A percentile compares a stretch with the other conserved stretches of the same genome.
These are phyloP conservation scores for Ridgeia piscesae DNA, from an alignment of 1,140 invertebrate genomes.

Conservation along the genomic window DNA sequence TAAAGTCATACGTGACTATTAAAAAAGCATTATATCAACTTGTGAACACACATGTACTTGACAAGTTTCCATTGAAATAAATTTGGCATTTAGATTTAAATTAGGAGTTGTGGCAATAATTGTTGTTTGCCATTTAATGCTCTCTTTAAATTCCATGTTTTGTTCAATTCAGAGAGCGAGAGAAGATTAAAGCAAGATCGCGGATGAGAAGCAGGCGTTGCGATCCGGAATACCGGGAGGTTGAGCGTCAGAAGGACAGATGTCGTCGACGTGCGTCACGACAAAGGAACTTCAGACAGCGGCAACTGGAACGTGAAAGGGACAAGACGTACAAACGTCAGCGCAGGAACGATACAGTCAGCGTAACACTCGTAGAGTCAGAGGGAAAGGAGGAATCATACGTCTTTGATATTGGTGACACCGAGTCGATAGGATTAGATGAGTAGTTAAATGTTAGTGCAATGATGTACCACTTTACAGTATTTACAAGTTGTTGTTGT, in stretches of 20 bases:
- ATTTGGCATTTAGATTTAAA: background rate
- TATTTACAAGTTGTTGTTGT: background rate
- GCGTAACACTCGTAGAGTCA: background rate
- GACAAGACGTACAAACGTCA: conserved; percentile 16
- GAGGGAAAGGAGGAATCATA: background rate
- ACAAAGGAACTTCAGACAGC: conserved; percentile 4
- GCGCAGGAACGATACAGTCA: background rate
- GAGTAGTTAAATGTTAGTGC: background rate
- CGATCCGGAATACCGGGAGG: conserved; percentile 5
- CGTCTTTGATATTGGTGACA: background rate
- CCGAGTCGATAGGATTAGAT: background rate
- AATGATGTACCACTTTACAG: background rate
- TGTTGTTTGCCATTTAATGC: background rate
- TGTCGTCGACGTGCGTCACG: background rate
- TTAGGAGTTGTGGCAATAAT: background rate
- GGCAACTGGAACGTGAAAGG: background rate
- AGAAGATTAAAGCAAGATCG: background rate
- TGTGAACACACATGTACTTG: too few relatives aligned
- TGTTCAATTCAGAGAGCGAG: background rate
- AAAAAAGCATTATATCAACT: too few relatives aligned
- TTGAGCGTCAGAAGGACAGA: background rate
- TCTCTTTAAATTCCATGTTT: background rate
- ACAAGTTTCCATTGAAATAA: background rate
- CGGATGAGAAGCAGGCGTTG: background rate
- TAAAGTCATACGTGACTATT: background rate